Percentiles rank a stretch among this genome's conserved stretches.
phyloP scores from a whole-genome alignment of 2,797 vertebrate genomes.

The Poeciliopsis presidionis region DNA sequence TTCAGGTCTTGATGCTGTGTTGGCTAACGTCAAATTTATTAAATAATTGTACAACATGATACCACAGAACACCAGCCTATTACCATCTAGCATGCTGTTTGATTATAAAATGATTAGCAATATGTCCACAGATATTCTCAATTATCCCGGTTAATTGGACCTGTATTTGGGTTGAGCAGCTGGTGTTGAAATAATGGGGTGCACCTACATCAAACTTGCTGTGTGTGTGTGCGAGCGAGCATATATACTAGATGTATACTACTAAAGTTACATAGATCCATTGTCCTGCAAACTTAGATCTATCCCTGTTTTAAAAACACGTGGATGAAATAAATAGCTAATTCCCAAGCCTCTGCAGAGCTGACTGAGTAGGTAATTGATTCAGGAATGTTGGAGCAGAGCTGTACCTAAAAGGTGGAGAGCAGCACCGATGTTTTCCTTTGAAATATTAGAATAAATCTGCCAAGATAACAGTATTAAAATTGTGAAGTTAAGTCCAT shows the following conservation, averaged over 20 bases:
- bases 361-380: background rate
- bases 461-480: background rate
- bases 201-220: constrained; percentile 5
- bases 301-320: background rate
- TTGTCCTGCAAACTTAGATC: background rate
- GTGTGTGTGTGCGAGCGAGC: background rate
- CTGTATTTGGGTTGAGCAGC: background rate
- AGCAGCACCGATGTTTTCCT: background rate
- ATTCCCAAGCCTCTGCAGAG: background rate
- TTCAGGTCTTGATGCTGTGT: background rate
- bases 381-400: background rate
- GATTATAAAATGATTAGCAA: no score
- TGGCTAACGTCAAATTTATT: constrained; percentile 6
- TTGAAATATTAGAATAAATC: background rate
- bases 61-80: background rate
- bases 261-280: background rate
- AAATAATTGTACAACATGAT: background rate
- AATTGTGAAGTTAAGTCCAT: background rate
- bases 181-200: background rate
- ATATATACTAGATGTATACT: background rate
- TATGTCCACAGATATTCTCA: constrained; percentile 19
- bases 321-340: background rate
- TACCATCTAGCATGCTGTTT: background rate
- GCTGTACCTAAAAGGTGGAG: background rate
- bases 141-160: background rate